Evolutionary conservation across 2,113 vertebrate genomes (phyloP).

Genomic region (Pseudopodoces humilis): DNA sequence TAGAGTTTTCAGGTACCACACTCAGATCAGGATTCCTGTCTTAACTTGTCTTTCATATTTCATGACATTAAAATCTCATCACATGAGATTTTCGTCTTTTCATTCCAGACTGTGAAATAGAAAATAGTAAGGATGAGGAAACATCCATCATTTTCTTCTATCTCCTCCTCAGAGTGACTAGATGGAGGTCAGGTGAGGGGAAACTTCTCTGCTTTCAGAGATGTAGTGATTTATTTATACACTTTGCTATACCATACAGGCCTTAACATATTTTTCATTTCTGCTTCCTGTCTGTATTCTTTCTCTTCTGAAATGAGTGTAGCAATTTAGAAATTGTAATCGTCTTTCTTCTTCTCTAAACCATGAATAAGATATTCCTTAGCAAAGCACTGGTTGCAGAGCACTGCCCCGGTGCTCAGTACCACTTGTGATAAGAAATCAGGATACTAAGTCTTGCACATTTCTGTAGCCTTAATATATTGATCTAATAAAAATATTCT

Average conservation of each 20-base stretch:
- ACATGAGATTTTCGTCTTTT: background rate
- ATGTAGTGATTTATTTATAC: background rate
- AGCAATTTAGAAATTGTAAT: background rate
- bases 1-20: background rate
- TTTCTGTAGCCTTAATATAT: conserved; percentile 25
- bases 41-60: background rate
- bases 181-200: background rate
- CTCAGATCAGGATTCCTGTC: background rate
- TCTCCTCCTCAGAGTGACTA: background rate
- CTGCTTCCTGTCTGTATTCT: background rate
- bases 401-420: background rate
- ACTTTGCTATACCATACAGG: background rate
- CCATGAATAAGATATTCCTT: background rate
- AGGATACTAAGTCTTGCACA: background rate
- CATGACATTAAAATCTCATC: background rate
- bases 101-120: background rate
- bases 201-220: background rate
- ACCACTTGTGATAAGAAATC: background rate
- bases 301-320: background rate
- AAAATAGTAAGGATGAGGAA: background rate
- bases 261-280: background rate
- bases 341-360: background rate
- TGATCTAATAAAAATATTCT: background rate
- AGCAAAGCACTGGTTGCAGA: background rate
- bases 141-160: background rate